phyloP scores from a whole-genome alignment of 2,113 vertebrate species.

The Gallinago undulata region DNA sequence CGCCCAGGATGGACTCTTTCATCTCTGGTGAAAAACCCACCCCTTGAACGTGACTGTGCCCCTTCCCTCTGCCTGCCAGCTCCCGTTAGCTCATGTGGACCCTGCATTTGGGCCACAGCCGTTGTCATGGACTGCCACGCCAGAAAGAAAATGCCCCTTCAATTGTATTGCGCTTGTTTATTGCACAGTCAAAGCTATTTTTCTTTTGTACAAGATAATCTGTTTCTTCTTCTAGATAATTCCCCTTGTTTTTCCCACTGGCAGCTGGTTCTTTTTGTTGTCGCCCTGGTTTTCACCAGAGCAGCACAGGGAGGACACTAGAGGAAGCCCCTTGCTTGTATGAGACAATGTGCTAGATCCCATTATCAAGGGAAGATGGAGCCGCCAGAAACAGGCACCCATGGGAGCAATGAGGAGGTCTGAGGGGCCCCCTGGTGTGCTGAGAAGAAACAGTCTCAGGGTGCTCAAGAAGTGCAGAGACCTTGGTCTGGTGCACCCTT shows the following conservation, averaged over 20 bases:
- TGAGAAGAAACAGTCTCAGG: background rate
- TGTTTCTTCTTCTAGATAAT: background rate
- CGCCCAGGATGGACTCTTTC: background rate
- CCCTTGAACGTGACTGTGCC: accelerated
- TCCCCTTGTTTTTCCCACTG: background rate
- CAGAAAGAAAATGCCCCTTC: background rate
- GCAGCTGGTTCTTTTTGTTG: background rate
- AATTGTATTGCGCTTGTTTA: background rate
- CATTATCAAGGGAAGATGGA: background rate
- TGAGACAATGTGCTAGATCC: accelerated
- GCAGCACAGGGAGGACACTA: background rate
- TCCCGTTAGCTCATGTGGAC: accelerated
- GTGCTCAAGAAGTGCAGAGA: background rate
- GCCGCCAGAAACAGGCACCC: background rate
- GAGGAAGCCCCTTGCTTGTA: accelerated
- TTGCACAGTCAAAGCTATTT: background rate
- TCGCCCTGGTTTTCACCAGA: accelerated
- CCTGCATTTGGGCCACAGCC: too few relatives aligned
- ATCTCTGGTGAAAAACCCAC: background rate
- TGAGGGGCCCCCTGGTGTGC: background rate
- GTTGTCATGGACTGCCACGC: accelerated
- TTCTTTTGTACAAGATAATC: background rate
- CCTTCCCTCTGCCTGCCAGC: background rate
- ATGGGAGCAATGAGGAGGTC: accelerated
- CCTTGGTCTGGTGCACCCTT: background rate